Conservation (phyloP, 2,113 vertebrate species). For the Cranoglanis bouderius region DNA sequence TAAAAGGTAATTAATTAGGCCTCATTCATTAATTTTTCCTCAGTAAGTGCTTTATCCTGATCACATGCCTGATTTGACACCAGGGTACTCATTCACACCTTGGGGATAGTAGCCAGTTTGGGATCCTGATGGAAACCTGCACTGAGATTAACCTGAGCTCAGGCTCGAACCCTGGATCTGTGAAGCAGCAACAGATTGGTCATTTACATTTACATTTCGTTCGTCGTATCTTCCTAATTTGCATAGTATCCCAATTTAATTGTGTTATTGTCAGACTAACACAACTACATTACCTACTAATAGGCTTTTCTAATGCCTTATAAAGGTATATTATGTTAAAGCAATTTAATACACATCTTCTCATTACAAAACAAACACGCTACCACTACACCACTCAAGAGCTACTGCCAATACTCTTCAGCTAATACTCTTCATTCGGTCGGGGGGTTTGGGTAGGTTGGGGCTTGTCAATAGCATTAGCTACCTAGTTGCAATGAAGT, state of each 20-base stretch:
- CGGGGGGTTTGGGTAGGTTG: too few species aligned
- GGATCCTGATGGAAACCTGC: not conserved
- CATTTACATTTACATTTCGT: too few species aligned
- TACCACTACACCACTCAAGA: not conserved
- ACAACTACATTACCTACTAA: not conserved
- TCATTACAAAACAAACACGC: not conserved
- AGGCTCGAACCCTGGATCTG: not conserved
- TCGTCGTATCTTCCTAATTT: not conserved
- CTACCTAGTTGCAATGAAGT: not conserved
- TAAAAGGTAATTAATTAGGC: not conserved
- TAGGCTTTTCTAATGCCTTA: not conserved
- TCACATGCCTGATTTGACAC: not conserved
- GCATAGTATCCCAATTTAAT: not conserved
- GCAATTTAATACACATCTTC: not conserved
- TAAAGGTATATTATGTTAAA: not conserved
- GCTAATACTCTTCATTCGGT: too few species aligned
- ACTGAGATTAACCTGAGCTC: not conserved
- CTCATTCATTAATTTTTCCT: not conserved
- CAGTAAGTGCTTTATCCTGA: not conserved
- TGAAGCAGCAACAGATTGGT: not conserved
- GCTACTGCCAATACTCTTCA: not conserved
- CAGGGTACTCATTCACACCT: not conserved
- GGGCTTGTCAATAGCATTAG: not conserved
- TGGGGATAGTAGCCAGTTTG: not conserved
- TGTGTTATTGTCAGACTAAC: not conserved